Conservation (phyloP, 2,797 vertebrate species). For the Tokudaia tokunoshimensis region DNA sequence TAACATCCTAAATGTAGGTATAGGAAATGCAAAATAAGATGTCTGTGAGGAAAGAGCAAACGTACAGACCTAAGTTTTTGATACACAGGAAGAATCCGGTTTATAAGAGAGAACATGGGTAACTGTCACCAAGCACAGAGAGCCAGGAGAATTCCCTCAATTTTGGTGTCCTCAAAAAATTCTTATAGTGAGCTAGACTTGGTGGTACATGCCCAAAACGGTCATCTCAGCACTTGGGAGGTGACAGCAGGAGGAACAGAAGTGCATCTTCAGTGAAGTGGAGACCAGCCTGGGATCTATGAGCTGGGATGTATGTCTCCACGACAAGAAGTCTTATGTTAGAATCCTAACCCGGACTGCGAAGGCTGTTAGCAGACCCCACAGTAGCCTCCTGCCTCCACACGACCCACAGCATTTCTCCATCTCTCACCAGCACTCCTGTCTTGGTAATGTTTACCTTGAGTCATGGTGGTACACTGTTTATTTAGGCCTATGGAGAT, state of each 20-base stretch:
- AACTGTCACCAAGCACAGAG: background rate
- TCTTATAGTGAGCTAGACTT: background rate
- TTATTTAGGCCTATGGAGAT: background rate
- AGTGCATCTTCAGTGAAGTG: background rate
- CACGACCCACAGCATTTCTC: background rate
- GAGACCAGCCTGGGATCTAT: background rate
- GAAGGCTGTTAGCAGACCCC: background rate
- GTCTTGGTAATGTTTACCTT: background rate
- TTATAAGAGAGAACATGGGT: background rate
- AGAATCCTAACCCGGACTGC: too few relatives aligned
- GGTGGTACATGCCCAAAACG: background rate
- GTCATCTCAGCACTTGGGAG: background rate
- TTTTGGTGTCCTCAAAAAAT: background rate
- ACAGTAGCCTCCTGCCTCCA: background rate
- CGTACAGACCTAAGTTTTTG: background rate
- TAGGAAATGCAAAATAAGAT: background rate
- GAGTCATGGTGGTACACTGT: fast-evolving
- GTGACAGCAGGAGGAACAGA: background rate
- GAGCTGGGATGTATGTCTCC: background rate
- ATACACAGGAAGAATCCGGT: background rate
- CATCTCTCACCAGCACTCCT: background rate
- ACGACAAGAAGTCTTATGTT: background rate
- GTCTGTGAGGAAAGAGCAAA: background rate
- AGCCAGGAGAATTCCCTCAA: background rate
- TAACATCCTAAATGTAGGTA: background rate